These are phyloP conservation scores for Urocitellus parryii DNA, from an alignment of 2,113 vertebrate genomes.

Conservation along the genomic window DNA sequence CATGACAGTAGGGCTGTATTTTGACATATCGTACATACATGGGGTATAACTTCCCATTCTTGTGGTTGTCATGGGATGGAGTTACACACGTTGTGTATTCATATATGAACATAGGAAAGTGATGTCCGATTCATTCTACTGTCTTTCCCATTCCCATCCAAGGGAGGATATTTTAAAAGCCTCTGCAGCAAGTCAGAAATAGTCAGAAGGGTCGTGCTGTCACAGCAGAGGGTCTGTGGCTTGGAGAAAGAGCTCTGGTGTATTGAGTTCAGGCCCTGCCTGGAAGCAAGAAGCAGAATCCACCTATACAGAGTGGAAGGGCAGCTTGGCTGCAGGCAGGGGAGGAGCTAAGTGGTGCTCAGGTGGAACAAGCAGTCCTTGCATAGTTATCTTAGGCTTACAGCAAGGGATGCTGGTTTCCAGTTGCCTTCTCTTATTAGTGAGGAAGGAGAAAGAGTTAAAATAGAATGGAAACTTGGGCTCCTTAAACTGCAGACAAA, in stretches of 20 bases:
- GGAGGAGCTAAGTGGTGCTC: background rate
- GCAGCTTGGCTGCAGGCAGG: background rate
- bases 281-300: background rate
- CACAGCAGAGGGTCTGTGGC: background rate
- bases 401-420: background rate
- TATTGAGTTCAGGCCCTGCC: background rate
- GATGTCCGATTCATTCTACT: no score
- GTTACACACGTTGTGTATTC: no score
- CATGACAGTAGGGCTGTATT: no score
- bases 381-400: background rate
- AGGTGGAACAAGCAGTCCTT: fast-evolving
- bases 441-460: no score
- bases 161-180: background rate
- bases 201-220: background rate
- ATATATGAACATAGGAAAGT: no score
- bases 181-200: background rate
- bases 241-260: background rate
- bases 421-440: background rate
- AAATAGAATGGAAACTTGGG: no score
- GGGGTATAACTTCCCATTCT: no score
- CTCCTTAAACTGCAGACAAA: no score
- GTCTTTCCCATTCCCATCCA: no score
- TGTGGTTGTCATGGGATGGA: no score
- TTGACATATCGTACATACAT: no score
- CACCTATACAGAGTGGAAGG: fast-evolving